Evolutionary conservation across 2,888 invertebrate species (phyloP).

Genomic region (Pyrocoelia pectoralis): DNA sequence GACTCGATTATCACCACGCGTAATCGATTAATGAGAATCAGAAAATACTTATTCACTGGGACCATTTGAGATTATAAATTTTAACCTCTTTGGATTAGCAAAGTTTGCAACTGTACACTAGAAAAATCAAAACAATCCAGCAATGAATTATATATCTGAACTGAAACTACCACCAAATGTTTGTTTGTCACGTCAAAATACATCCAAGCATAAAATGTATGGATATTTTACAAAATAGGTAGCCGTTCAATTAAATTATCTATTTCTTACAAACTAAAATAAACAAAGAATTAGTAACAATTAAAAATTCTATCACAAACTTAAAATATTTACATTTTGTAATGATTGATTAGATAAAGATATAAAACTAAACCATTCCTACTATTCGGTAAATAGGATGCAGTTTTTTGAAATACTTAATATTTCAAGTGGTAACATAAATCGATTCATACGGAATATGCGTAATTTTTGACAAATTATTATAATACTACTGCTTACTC

Average conservation of each 20-base stretch:
- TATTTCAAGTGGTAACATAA: slow-evolving; percentile 6
- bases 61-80: too few species aligned
- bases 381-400: neutral
- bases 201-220: neutral
- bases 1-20: too few species aligned
- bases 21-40: too few species aligned
- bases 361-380: neutral
- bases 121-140: too few species aligned
- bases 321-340: slow-evolving; percentile 6
- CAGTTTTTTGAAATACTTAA: slow-evolving; percentile 1
- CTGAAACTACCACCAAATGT: neutral
- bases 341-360: neutral
- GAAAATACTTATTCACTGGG: too few species aligned
- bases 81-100: too few species aligned
- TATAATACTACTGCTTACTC: too few species aligned
- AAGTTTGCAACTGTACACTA: too few species aligned
- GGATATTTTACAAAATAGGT: neutral
- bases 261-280: slow-evolving; percentile 9
- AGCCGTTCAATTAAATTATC: slow-evolving; percentile 5
- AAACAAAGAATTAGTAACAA: neutral
- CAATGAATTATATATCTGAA: too few species aligned
- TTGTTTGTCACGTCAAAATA: neutral
- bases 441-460: too few species aligned
- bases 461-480: neutral
- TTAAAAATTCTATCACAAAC: slow-evolving; percentile 10